phyloP scores from a whole-genome alignment of 2,113 vertebrate species.

The Lasiurus cinereus region DNA sequence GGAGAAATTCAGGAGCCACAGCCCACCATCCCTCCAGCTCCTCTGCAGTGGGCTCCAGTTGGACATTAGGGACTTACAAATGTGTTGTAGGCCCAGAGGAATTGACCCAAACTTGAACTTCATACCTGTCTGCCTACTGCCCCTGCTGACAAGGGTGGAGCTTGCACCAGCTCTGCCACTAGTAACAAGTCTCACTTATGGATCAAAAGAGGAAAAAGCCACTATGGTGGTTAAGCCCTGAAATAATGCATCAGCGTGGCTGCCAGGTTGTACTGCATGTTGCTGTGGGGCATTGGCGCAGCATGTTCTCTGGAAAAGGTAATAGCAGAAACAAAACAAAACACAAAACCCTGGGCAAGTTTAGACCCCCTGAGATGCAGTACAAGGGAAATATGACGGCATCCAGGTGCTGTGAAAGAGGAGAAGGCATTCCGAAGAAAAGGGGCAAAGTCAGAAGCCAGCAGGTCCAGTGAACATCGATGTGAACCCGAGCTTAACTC shows the following conservation, averaged over 20 bases:
- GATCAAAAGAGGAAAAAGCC: background rate
- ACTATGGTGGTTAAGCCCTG: background rate
- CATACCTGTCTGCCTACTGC: rapidly evolving
- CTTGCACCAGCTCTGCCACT: background rate
- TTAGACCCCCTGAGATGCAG: no score
- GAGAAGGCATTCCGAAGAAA: rapidly evolving
- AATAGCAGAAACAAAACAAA: background rate
- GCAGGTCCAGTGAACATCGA: no score
- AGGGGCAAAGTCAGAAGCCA: rapidly evolving
- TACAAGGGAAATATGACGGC: rapidly evolving
- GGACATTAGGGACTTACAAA: slow-evolving; percentile 28
- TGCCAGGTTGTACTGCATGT: rapidly evolving
- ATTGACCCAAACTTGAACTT: background rate
- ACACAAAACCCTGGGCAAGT: background rate
- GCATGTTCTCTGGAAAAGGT: background rate
- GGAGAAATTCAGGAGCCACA: background rate
- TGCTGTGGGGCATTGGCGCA: rapidly evolving
- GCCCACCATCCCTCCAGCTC: background rate
- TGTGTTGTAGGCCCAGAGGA: background rate
- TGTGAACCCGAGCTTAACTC: background rate
- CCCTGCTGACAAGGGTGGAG: no score
- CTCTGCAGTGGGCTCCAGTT: background rate
- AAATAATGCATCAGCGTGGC: rapidly evolving
- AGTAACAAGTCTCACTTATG: background rate
- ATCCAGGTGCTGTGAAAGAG: rapidly evolving